phyloP scores from a whole-genome alignment of 2,888 invertebrate genomes.

The Anoplius nigerrimus region DNA sequence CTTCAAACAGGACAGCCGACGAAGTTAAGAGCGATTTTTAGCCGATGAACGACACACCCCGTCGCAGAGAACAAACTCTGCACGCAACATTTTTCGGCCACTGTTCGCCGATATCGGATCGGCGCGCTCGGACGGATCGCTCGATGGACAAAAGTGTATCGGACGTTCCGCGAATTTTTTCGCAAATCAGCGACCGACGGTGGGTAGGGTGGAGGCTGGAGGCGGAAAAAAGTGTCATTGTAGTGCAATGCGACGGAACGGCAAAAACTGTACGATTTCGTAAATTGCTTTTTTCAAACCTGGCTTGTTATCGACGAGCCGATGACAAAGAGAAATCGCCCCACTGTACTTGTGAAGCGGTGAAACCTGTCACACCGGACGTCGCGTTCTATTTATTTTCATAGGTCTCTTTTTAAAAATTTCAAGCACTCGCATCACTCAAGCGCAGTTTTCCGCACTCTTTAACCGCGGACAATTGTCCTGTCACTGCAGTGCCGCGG shows the following conservation, averaged over 20 bases:
- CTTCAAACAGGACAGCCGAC: no score
- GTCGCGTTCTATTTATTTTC: conserved; percentile 55
- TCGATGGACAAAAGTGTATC: no score
- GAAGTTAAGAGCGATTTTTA: no score
- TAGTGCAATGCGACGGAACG: neutral
- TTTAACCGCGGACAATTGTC: conserved; percentile 57
- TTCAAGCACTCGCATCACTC: conserved; percentile 57
- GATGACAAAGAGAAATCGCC: conserved; percentile 54
- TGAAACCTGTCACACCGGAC: conserved; percentile 56
- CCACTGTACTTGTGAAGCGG: conserved; percentile 45
- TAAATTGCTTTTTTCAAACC: conserved; percentile 31
- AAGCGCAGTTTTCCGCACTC: conserved; percentile 60
- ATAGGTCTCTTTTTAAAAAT: conserved; percentile 52
- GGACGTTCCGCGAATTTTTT: neutral
- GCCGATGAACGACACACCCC: no score
- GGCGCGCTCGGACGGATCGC: no score
- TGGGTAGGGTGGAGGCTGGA: no score
- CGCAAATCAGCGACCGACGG: no score
- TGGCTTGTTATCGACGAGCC: conserved; percentile 33
- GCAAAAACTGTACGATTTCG: conserved; percentile 13
- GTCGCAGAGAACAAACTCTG: no score
- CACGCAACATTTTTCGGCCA: no score
- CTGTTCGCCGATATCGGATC: no score
- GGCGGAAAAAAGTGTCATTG: neutral
- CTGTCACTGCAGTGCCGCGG: conserved; percentile 56